Conservation (phyloP, 2,113 vertebrate genomes). For the Dasyurus viverrinus region DNA sequence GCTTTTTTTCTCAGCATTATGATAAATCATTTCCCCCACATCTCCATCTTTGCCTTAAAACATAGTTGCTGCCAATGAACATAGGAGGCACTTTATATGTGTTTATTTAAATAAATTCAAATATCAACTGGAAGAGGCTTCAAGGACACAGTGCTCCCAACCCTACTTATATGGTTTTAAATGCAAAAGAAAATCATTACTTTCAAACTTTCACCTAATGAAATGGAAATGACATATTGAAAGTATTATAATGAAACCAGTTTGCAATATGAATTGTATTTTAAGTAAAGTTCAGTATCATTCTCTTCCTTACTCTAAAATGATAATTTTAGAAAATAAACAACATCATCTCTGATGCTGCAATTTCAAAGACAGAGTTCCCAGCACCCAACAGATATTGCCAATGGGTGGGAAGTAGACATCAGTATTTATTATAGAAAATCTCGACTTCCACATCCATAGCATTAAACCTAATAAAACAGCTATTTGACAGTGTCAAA, state of each 20-base stretch:
- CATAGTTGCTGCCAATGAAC: background rate
- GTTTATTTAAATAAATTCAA: background rate
- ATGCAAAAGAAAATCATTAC: slow-evolving; percentile 6
- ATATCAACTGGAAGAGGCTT: slow-evolving; percentile 17
- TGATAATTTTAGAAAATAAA: slow-evolving; percentile 64
- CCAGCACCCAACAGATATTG: slow-evolving; percentile 8
- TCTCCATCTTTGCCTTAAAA: background rate
- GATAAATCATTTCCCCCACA: background rate
- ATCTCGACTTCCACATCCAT: slow-evolving; percentile 44
- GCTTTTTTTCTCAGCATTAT: background rate
- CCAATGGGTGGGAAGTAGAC: background rate
- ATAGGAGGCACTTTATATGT: background rate
- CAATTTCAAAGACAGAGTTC: slow-evolving; percentile 50
- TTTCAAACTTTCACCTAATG: slow-evolving; percentile 58
- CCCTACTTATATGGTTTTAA: slow-evolving; percentile 30
- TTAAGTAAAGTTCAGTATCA: slow-evolving; percentile 51
- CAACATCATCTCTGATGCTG: slow-evolving; percentile 47
- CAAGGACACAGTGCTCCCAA: slow-evolving; percentile 50
- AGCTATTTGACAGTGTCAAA: slow-evolving; percentile 50
- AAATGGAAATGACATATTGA: slow-evolving; percentile 61
- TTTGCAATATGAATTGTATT: slow-evolving; percentile 41
- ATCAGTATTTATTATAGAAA: slow-evolving; percentile 65
- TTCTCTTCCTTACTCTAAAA: slow-evolving; percentile 51
- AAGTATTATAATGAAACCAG: slow-evolving; percentile 46
- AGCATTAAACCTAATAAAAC: slow-evolving; percentile 68